Evolutionary conservation across 2,797 vertebrate genomes (phyloP), one percentile per base, ranked within the genome.

Genomic region (Eulemur albifrons): DNA sequence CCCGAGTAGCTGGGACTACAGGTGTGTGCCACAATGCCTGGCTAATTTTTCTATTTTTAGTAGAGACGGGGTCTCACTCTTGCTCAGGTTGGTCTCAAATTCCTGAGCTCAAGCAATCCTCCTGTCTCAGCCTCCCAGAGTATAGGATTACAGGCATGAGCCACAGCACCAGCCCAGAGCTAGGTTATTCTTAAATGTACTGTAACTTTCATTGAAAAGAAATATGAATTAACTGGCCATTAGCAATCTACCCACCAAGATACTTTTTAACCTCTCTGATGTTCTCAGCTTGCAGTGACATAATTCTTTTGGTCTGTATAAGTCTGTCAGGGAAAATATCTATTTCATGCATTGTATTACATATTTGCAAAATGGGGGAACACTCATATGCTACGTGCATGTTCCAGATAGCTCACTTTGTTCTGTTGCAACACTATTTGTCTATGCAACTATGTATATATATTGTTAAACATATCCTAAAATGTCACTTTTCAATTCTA

Each of bases 401-500:
- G 88, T 45, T 18, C 82, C 35, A 95, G 61, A 50, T 2, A 84
- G 38, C 32, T 91, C 18, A 80, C n/a, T 92, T 75, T 35, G 61
- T 48, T 94, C 59, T 84, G 52, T 67, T 75, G 27, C 45, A 75
- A 84, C 38, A 82, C 43, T 95, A 35, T 91, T 86, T 87, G 52
- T 70, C 63, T 94, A 52, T 59, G 40, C 35, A 87, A 84, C 80
- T 94, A 91, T 52, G 30, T 67, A 35, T 59, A 61, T 59, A 57
- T 40, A n/a, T 65, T 73, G 76, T 87, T 82, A 10, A 67, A 90
- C 79, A 45, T 80, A 91, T 85, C 45, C 57, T 84, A 77, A 93
- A 94, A 79, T 85, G 7, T 72, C 79, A 61, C 81, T 96, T 95
- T 82, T 23, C 43, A 89, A 93, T 90, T 93, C 67, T 97, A 82